Base-by-base conservation (phyloP, 2,113 vertebrate genomes). In the Pterocles orientalis region DNA sequence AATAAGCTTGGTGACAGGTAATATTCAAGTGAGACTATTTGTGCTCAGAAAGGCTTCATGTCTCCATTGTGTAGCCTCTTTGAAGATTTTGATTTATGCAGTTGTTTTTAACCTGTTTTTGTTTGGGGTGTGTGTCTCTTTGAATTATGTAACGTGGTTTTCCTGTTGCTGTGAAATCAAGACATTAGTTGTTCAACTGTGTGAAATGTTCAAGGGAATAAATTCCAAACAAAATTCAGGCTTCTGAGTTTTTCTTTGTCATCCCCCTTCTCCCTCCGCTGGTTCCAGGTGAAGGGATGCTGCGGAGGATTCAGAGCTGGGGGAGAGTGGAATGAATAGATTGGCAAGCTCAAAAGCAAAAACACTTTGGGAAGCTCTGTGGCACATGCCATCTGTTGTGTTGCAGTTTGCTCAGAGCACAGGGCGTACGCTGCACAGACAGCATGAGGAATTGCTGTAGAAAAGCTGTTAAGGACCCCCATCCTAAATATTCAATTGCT, bases 221-320 rank as follows among this genome's bases (percentile, higher is more conserved):
- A 98, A 98, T 98, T 97, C 97, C 97, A 95, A 98, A 98, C 86
- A 97, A 96, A 97, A 92, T 97, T 94, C 77, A 93, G 98, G 97
- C 98, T 98, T 98, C 98, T 98, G 98, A 98, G 98, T 98, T 98
- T 98, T 98, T 98, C 95, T 98, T 98, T 98, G 95, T 94, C 82
- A 92, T 90, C 71, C 81, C 91, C 73, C 72, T 96, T 95, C 70
- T 85, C 94, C 88, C 94, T 97, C 33, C 26, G 5, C 73, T 92
- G 73, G 15, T 81, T 87, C 23, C 41, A 90, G 80, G 64, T 73
- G 88, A 82, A 82, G 86, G 83, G 88, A 39, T 82, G 71, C 73
- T 87, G 57, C 26, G 31, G 93, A 73, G 51, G 64, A 43, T 58
- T 18, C 76, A 39, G 41, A 51, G 4, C 0, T 78, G 47, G 83